Conservation (phyloP, 2,113 vertebrate genomes). For the Psittacula cyanocephala region DNA sequence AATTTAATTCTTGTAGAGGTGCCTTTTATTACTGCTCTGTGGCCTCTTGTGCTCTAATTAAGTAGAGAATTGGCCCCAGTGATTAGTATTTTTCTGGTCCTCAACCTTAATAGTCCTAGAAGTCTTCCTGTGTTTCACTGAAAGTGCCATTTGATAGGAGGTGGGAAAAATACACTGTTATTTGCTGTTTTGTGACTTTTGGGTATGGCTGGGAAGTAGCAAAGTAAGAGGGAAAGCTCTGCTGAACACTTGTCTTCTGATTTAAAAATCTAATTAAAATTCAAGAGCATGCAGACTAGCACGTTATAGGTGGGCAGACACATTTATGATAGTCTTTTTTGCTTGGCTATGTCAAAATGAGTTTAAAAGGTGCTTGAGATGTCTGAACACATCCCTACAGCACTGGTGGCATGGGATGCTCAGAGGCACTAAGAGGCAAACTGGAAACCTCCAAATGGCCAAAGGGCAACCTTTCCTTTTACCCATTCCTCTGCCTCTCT, state of each 20-base stretch:
- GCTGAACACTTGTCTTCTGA: not conserved
- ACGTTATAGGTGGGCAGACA: not conserved
- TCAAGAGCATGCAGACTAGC: not conserved
- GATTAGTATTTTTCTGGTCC: not conserved
- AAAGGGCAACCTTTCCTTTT: not conserved
- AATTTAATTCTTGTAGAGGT: not conserved
- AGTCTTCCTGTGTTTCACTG: not conserved
- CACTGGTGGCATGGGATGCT: fast-evolving
- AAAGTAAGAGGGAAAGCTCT: not conserved
- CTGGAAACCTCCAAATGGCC: fast-evolving
- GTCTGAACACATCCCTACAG: fast-evolving
- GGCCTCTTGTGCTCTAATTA: not conserved
- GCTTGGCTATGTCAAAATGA: not conserved
- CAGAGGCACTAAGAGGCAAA: not conserved
- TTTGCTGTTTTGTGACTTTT: not conserved
- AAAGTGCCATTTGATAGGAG: not conserved
- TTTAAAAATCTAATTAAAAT: not conserved
- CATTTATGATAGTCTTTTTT: not conserved
- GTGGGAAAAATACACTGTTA: fast-evolving
- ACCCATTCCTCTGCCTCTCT: not conserved
- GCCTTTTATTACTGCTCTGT: not conserved
- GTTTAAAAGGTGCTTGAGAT: not conserved
- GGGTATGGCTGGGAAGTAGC: not conserved
- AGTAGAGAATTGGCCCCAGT: not conserved
- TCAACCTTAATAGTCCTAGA: not conserved